Base-by-base conservation (phyloP, 2,888 invertebrate species). In the Agriopis aurantiaria region DNA sequence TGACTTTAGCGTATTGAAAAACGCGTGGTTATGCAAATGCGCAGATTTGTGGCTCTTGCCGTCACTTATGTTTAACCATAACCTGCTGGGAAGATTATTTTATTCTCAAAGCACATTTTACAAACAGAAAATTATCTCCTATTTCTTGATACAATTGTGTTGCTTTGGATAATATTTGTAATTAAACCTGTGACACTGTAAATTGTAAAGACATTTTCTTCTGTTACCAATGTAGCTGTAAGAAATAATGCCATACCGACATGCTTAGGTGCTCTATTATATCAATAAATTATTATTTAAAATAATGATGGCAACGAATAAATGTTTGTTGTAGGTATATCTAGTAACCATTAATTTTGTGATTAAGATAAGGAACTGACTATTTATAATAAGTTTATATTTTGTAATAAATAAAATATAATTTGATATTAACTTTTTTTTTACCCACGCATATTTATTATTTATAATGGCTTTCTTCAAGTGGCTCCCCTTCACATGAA, bases 221-320 rank as follows among this genome's bases (percentile, higher is more conserved):
- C 3, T 11, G 41, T 84, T 84, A 84, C 84, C 82, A 82, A 48
- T 49, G 65, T 73, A 68, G 58, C 66, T 69, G 62, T 75, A 71
- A 73, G 68, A 69, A 23, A 52, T 64, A 57, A 68, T 69, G 77
- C 77, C 77, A 78, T 78, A 77, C 48, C 52, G 61, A 43, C 33
- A 7, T 40, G n/a, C n/a, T 48, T 60, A 51, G 49, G 23, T 63
- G n/a, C 14, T 55, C 46, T 58, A 33, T 48, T 23, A 23, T 23
- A 14, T 9, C 3, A 48, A 48, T 48, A 55, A 55, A 63, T 51
- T 51, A 23, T 57, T 56, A 10, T 43, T 33, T 46, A 10, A 17
- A 46, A 12, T 14, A 53, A 48, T 11, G 8, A 55, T 60, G 68
- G 45, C 64, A 69, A 69, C 55, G 63, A 67, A 71, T 66, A 56